Percentiles rank a stretch among this genome's conserved stretches.
phyloP scores from a whole-genome alignment of 1,140 invertebrate genomes.

The Drosophila malerkotliana region DNA sequence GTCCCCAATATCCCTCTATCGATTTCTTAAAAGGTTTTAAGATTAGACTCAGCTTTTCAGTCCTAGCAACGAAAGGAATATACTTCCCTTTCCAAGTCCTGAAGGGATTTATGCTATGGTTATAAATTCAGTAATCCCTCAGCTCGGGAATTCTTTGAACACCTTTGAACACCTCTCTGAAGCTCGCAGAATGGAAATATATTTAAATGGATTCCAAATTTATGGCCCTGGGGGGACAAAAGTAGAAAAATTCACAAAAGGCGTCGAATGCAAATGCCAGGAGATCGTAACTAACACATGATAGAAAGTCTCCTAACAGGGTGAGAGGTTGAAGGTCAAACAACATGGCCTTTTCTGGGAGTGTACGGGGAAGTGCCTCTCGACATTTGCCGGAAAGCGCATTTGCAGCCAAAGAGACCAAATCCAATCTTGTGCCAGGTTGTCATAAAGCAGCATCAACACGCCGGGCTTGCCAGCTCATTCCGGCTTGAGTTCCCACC shows the following conservation, averaged over 20 bases:
- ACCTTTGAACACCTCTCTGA: conserved; percentile 46
- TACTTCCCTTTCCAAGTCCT: conserved; percentile 28
- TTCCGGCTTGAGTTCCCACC: conserved; percentile 34
- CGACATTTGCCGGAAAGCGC: conserved; percentile 62
- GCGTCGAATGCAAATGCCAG: conserved; percentile 63
- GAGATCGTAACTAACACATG: conserved; percentile 17
- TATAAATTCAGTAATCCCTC: conserved; percentile 54
- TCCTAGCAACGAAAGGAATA: neutral
- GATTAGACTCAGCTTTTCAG: no score
- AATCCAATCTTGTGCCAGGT: conserved; percentile 23
- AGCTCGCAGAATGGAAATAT: conserved; percentile 56
- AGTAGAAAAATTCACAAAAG: conserved; percentile 3
- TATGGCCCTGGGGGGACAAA: conserved; percentile 37
- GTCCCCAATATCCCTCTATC: conserved; percentile 11
- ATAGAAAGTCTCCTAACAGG: neutral
- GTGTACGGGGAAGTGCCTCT: conserved; percentile 75
- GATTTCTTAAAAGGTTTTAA: conserved; percentile 39
- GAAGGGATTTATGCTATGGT: conserved; percentile 61
- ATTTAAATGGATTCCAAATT: conserved; percentile 70
- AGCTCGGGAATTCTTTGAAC: conserved; percentile 39
- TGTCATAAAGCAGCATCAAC: conserved; percentile 51
- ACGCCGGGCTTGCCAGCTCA: conserved; percentile 18
- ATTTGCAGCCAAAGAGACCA: conserved; percentile 29
- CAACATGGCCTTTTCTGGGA: conserved; percentile 63
- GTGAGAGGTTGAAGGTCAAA: neutral